Evolutionary conservation across 2,888 invertebrate genomes (phyloP).

Genomic region (Tridacna crocea): DNA sequence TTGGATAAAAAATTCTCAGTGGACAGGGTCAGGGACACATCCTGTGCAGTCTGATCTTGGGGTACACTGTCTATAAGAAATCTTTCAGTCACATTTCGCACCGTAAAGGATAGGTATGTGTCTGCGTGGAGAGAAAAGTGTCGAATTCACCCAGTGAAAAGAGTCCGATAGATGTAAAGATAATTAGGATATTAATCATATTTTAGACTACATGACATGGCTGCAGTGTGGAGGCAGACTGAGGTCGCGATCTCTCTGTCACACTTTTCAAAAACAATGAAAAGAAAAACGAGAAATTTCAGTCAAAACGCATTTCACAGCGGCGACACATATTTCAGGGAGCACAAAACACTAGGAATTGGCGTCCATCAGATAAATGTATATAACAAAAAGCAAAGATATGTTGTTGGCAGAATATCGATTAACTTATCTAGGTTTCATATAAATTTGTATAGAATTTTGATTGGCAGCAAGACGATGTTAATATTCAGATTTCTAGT

Average conservation of each 20-base stretch:
- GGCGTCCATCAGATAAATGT: constrained; percentile 4
- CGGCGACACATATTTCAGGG: constrained; percentile 23
- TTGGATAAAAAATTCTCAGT: too few species aligned
- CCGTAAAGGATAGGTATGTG: too few species aligned
- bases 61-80: too few species aligned
- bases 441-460: constrained; percentile 1
- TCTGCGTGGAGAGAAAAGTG: too few species aligned
- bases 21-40: too few species aligned
- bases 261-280: constrained; percentile 16
- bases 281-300: constrained; percentile 17
- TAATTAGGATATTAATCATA: constrained; percentile 19
- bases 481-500: constrained; percentile 25
- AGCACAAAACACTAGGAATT: constrained; percentile 8
- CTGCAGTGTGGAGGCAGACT: constrained; percentile 15
- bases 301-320: neutral
- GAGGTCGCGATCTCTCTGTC: constrained; percentile 18
- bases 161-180: constrained; percentile 9
- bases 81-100: too few species aligned
- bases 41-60: too few species aligned
- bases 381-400: constrained; percentile 2
- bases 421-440: too few species aligned
- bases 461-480: constrained; percentile 27
- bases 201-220: constrained; percentile 10
- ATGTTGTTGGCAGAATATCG: neutral
- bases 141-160: neutral